Evolutionary conservation across 2,797 vertebrate species (phyloP), one percentile per base, ranked within the genome.

Genomic region (Sebastiscus albofasciatus): DNA sequence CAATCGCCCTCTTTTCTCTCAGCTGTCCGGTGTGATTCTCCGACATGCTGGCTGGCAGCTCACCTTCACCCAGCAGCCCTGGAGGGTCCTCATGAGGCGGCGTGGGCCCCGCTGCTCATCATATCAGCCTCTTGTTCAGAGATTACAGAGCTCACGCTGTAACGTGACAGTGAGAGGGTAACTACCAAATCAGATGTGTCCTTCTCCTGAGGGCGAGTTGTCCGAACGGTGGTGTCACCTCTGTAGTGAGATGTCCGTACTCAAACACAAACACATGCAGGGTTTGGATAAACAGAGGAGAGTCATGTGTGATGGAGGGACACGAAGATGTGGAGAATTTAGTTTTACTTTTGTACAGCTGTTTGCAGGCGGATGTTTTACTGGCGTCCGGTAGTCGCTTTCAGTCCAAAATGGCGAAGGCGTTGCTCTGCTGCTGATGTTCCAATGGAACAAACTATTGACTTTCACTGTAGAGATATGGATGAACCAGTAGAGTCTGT

Each of bases 61-160:
- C 78, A 79, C 85, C 78, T 82, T 75, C 82, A 77, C 22, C 67
- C 8, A 8, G 56, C 22, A 5, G 27, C 81, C 66, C 81, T 75
- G 67, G 56, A 85, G 81, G 81, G 88, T 64, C 76, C 83, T 90
- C 81, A 49, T 26, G 82, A 75, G 79, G 58, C 62, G 4, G 16
- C 1, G 72, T 20, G 22, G 22, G 67, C n/a, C 67, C 65, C 68
- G 3, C 59, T n/a, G 75, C 72, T 79, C 69, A 26, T 79, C 69
- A 26, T 33, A 75, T 84, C 75, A 67, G 36, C 79, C 71, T 80
- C 72, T 77, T 22, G 0, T 69, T 13, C 64, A 34, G 20, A 82
- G 73, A 89, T 76, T 62, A 59, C 24, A 58, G 67, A 75, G 64
- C 12, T 8, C 72, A 55, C 13, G 26, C 49, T 64, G 58, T 65